These are phyloP conservation scores for Trematomus bernacchii DNA, from an alignment of 2,797 vertebrate genomes.

Conservation along the genomic window DNA sequence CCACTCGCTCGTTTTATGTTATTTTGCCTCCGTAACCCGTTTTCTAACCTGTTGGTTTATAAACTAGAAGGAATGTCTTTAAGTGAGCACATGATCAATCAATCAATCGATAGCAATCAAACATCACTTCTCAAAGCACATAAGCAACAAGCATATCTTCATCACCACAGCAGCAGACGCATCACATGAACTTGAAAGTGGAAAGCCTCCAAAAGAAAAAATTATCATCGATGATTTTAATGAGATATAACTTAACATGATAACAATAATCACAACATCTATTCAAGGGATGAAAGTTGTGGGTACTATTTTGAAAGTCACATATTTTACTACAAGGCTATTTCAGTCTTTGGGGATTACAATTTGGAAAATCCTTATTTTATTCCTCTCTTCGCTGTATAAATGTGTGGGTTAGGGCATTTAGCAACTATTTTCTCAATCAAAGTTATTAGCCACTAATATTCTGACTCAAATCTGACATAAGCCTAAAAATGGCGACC, in stretches of 20 bases:
- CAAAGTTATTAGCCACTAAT: too few relatives aligned
- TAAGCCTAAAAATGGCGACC: background rate
- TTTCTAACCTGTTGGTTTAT: background rate
- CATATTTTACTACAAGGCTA: conserved; percentile 4
- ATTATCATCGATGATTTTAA: background rate
- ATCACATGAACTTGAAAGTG: too few relatives aligned
- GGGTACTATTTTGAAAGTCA: background rate
- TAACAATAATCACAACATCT: background rate
- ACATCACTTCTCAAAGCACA: background rate
- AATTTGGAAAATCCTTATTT: conserved; percentile 1
- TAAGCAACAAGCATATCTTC: background rate
- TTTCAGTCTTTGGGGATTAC: background rate
- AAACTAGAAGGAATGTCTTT: background rate
- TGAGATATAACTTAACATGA: background rate
- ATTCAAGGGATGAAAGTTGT: background rate
- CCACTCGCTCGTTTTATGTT: background rate
- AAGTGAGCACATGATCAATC: background rate
- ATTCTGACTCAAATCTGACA: background rate
- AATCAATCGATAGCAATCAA: conserved; percentile 2
- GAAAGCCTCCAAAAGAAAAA: too few relatives aligned
- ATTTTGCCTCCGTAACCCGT: background rate
- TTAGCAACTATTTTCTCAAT: background rate
- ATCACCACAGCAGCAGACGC: too few relatives aligned
- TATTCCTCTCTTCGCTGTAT: background rate
- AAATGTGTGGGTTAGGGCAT: background rate